Percentiles rank a stretch among this genome's conserved stretches.
Evolutionary conservation across 1,140 invertebrate genomes (phyloP).

Genomic region (Telenomus remus): DNA sequence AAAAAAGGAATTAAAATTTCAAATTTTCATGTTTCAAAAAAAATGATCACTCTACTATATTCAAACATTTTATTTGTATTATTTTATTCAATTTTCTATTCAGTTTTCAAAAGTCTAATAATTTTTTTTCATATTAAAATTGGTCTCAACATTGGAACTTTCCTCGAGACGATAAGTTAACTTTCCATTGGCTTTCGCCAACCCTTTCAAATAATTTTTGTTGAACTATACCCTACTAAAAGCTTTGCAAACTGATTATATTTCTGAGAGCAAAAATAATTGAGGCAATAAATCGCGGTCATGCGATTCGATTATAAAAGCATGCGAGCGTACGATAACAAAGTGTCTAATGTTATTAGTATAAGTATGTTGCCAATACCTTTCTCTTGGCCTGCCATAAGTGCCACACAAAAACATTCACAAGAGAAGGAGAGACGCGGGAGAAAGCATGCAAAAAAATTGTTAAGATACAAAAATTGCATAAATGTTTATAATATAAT

Average conservation of each 20-base stretch:
- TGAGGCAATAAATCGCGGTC: slow-evolving; percentile 1
- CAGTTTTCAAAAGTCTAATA: too few relatives aligned
- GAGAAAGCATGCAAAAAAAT: slow-evolving; percentile 79
- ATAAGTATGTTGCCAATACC: slow-evolving; percentile 76
- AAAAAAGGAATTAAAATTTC: slow-evolving; percentile 47
- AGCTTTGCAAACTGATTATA: neutral
- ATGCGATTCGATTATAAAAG: slow-evolving; percentile 21
- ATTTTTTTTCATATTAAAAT: too few relatives aligned
- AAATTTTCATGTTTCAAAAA: slow-evolving; percentile 5
- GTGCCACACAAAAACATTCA: slow-evolving; percentile 80
- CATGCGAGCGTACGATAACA: slow-evolving; percentile 39
- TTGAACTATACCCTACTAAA: slow-evolving; percentile 6
- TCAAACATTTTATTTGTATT: too few relatives aligned
- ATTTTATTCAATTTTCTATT: neutral
- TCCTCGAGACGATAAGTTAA: neutral
- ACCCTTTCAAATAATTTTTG: neutral
- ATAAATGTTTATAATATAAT: slow-evolving; percentile 65
- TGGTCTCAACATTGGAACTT: too few relatives aligned
- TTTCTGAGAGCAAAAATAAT: neutral
- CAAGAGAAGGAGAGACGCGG: slow-evolving; percentile 75
- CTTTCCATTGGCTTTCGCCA: neutral
- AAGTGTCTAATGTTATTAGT: slow-evolving; percentile 62
- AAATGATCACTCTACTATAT: slow-evolving; percentile 5
- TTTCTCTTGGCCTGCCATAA: slow-evolving; percentile 78
- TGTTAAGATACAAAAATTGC: slow-evolving; percentile 73